Evolutionary conservation across 53 echinoderm and acorn worm species (phyloP).

Genomic region (Echinarachnius parma): DNA sequence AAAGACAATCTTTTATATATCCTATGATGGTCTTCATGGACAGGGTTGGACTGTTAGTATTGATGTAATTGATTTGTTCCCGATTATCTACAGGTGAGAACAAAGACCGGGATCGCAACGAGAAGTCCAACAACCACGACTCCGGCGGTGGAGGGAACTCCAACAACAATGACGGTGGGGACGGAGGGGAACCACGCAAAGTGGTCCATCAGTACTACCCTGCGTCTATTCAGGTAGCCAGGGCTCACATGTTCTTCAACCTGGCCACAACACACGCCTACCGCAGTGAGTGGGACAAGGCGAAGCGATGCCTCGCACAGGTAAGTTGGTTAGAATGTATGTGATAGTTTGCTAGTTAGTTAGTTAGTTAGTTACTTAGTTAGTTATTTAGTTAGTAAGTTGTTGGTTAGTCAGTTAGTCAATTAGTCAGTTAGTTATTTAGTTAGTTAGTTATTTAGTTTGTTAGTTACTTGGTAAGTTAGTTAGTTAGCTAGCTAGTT

Average conservation of each 20-base stretch:
- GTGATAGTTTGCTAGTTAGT: no score
- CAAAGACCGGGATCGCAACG: conserved; percentile 39
- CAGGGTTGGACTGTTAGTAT: no score
- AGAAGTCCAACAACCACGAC: conserved; percentile 44
- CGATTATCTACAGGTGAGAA: conserved; percentile 49
- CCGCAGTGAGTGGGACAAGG: conserved; percentile 87
- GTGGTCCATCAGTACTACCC: conserved; percentile 72
- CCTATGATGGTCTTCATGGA: no score
- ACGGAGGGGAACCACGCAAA: conserved; percentile 24
- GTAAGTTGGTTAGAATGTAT: no score
- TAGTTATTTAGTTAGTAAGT: no score
- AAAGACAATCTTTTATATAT: no score
- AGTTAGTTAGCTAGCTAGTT: no score
- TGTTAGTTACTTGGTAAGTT: no score
- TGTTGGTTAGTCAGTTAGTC: no score
- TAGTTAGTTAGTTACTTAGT: no score
- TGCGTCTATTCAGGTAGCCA: conserved; percentile 75
- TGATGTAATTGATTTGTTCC: not conserved
- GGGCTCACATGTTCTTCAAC: conserved; percentile 83
- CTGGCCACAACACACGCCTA: conserved; percentile 77
- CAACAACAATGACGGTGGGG: conserved; percentile 5
- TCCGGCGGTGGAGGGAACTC: conserved; percentile 10
- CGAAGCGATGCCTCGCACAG: conserved; percentile 82
- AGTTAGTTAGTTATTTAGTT: no score
- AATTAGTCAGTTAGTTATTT: no score